Conservation (phyloP, 2,113 vertebrate species). For the Nasalis larvatus region DNA sequence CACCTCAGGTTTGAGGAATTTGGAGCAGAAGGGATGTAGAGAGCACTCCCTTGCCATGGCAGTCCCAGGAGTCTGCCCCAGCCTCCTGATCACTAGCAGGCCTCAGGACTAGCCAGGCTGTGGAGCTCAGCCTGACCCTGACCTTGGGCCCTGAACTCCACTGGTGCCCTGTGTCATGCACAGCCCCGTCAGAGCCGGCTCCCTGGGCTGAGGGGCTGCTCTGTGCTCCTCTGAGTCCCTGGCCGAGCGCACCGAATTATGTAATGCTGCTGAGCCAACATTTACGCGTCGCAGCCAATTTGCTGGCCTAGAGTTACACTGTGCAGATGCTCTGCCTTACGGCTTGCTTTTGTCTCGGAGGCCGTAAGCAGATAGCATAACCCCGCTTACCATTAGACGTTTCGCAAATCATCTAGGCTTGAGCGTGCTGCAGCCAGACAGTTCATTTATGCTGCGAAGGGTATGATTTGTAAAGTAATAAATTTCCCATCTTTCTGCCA, state of each 20-base stretch:
- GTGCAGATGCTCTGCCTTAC: conserved; percentile 82
- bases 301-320: conserved; percentile 79
- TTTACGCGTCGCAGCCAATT: conserved; percentile 80
- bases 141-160: not conserved
- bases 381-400: conserved; percentile 69
- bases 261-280: conserved; percentile 64
- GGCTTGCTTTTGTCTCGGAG: conserved; percentile 79
- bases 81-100: conserved; percentile 68
- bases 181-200: conserved; percentile 18
- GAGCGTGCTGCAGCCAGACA: conserved; percentile 76
- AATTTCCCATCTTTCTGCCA: conserved; percentile 83
- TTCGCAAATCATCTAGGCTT: conserved; percentile 75
- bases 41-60: not conserved
- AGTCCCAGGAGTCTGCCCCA: not conserved
- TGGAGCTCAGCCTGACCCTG: conserved; percentile 37
- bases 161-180: conserved; percentile 29
- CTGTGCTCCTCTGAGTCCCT: conserved; percentile 23
- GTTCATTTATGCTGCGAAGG: conserved; percentile 77
- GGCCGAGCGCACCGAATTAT: conserved; percentile 35
- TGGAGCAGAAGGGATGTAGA: not conserved
- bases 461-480: conserved; percentile 83
- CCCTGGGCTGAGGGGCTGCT: not conserved
- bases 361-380: conserved; percentile 80
- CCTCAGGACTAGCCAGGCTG: not conserved
- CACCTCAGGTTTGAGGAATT: not conserved